Percentiles rank a stretch among this genome's conserved stretches.
phyloP scores from a whole-genome alignment of 2,113 vertebrate genomes.

The Pungitius pungitius region DNA sequence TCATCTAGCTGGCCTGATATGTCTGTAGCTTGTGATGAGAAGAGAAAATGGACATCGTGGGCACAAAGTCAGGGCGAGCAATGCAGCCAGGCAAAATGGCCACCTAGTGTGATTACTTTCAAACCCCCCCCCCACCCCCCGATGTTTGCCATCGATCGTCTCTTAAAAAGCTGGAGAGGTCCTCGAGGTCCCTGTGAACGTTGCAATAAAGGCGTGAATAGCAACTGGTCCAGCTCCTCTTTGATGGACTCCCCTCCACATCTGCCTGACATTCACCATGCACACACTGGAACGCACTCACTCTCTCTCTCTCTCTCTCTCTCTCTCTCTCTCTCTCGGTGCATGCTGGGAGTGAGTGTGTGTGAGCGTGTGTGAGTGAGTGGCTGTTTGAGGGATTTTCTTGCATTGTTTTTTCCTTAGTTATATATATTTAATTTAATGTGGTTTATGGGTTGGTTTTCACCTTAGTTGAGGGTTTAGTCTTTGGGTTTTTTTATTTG shows the following conservation, averaged over 20 bases:
- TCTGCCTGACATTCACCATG: constrained; percentile 44
- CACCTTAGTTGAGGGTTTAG: no score
- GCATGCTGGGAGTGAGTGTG: no score
- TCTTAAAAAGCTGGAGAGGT: constrained; percentile 7
- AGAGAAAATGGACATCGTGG: neutral
- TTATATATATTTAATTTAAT: no score
- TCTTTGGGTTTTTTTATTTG: no score
- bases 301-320: constrained; percentile 14
- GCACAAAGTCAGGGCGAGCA: neutral
- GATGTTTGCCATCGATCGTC: neutral
- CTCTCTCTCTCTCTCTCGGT: neutral
- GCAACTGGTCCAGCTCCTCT: constrained; percentile 35
- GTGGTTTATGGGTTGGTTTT: no score
- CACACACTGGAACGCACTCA: constrained; percentile 30
- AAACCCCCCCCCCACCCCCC: no score
- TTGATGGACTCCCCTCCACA: constrained; percentile 48
- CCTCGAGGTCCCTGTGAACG: constrained; percentile 1
- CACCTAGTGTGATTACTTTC: neutral
- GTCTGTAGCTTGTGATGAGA: neutral
- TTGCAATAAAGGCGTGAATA: constrained; percentile 32
- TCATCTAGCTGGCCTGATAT: neutral
- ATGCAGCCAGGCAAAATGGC: neutral
- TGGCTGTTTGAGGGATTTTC: no score
- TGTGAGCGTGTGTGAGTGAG: no score
- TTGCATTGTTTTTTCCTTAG: no score